phyloP scores from a whole-genome alignment of 1,140 invertebrate genomes.

The Achroia grisella region DNA sequence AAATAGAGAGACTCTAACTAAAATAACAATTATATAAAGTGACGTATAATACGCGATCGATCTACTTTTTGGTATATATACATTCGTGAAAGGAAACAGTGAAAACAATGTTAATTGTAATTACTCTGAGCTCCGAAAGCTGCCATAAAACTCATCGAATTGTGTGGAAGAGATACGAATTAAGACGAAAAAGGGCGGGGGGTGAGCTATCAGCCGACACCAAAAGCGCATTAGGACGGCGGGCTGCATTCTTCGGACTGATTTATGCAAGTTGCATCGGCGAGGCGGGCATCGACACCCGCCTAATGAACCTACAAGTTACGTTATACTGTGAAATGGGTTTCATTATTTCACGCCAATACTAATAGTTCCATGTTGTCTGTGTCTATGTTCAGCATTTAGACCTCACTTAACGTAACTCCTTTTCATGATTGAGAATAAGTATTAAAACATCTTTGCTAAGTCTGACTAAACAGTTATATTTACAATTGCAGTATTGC shows the following conservation, averaged over 20 bases:
- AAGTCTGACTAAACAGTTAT: too few species aligned
- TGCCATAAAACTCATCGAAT: slow-evolving; percentile 15
- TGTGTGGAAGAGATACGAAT: slow-evolving; percentile 10
- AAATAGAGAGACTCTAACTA: too few species aligned
- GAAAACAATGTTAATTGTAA: slow-evolving; percentile 10
- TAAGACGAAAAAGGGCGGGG: slow-evolving; percentile 16
- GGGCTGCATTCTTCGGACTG: slow-evolving; percentile 55
- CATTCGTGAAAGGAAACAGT: slow-evolving; percentile 4
- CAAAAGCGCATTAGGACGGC: slow-evolving; percentile 69
- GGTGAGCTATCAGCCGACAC: slow-evolving; percentile 61
- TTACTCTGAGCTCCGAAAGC: neutral
- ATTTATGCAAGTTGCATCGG: slow-evolving; percentile 62
- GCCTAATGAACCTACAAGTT: slow-evolving; percentile 65
- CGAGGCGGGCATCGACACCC: slow-evolving; percentile 48
- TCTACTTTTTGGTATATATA: too few species aligned
- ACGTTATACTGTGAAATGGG: slow-evolving; percentile 59
- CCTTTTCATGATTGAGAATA: slow-evolving; percentile 6
- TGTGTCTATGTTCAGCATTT: slow-evolving; percentile 31
- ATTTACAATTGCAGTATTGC: too few species aligned
- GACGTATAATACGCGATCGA: too few species aligned
- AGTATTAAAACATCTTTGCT: too few species aligned
- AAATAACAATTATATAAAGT: too few species aligned
- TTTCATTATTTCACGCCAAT: slow-evolving; percentile 66
- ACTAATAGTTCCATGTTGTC: slow-evolving; percentile 39
- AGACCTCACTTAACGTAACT: slow-evolving; percentile 24